phyloP scores from a whole-genome alignment of 1,140 invertebrate species.

The Aphaenogaster rudis region DNA sequence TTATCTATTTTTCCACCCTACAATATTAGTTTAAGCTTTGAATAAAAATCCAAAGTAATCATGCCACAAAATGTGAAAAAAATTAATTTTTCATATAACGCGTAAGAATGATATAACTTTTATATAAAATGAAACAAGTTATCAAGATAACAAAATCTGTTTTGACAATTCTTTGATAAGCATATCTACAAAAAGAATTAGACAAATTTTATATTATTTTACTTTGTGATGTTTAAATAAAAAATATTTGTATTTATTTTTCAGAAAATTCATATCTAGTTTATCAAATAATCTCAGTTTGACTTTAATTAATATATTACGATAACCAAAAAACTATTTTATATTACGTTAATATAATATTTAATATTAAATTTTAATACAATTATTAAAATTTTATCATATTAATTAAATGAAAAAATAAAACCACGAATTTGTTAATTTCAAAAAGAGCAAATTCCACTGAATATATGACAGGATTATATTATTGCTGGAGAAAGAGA shows the following conservation, averaged over 20 bases:
- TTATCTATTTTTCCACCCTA: background rate
- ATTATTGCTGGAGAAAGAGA: background rate
- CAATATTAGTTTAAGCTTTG: background rate
- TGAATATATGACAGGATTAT: background rate
- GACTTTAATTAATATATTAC: background rate
- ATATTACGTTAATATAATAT: background rate
- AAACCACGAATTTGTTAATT: background rate
- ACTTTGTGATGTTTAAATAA: background rate
- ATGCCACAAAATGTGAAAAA: background rate
- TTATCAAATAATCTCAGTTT: background rate
- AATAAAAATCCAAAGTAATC: constrained; percentile 3
- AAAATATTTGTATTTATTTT: background rate
- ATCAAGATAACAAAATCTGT: background rate
- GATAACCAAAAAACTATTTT: background rate
- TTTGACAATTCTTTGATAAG: background rate
- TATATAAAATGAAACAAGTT: background rate
- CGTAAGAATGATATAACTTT: background rate
- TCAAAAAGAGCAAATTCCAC: background rate
- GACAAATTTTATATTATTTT: background rate
- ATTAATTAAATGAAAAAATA: background rate
- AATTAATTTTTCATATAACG: background rate
- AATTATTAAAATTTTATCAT: background rate
- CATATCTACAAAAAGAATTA: background rate
- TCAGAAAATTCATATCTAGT: background rate
- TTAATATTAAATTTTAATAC: background rate